phyloP scores from a whole-genome alignment of 2,113 vertebrate genomes.

The Condylura cristata region DNA sequence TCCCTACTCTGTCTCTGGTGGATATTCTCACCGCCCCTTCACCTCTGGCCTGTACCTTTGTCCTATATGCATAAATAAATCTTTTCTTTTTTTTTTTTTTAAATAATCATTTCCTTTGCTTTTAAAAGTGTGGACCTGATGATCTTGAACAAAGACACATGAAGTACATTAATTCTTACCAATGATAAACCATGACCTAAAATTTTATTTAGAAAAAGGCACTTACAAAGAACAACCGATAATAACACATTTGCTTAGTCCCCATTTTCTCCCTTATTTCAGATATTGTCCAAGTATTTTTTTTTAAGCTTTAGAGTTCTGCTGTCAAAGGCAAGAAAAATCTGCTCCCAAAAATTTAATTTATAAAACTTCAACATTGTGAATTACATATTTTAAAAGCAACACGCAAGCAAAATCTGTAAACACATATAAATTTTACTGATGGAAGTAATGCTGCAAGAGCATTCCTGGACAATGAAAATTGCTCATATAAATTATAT shows the following conservation, averaged over 20 bases:
- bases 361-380: background rate
- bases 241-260: background rate
- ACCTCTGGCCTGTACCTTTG: no score
- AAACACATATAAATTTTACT: background rate
- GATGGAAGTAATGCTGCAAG: background rate
- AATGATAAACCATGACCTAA: conserved; percentile 17
- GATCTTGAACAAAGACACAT: conserved; percentile 31
- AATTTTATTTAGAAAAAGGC: conserved; percentile 59
- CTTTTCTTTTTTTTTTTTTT: background rate
- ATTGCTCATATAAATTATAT: background rate
- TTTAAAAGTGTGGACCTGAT: conserved; percentile 38
- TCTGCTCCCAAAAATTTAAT: background rate
- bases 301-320: background rate
- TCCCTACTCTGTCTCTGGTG: no score
- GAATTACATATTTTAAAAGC: background rate
- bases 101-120: background rate
- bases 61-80: background rate
- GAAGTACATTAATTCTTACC: conserved; percentile 69
- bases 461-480: background rate
- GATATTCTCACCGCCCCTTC: no score
- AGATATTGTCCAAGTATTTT: conserved; percentile 29
- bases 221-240: conserved; percentile 49
- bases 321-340: background rate
- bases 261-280: conserved; percentile 20
- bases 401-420: background rate